These are phyloP conservation scores for Melanotaenia pygmaea DNA, from an alignment of 2,797 vertebrate species.

Conservation along the genomic window DNA sequence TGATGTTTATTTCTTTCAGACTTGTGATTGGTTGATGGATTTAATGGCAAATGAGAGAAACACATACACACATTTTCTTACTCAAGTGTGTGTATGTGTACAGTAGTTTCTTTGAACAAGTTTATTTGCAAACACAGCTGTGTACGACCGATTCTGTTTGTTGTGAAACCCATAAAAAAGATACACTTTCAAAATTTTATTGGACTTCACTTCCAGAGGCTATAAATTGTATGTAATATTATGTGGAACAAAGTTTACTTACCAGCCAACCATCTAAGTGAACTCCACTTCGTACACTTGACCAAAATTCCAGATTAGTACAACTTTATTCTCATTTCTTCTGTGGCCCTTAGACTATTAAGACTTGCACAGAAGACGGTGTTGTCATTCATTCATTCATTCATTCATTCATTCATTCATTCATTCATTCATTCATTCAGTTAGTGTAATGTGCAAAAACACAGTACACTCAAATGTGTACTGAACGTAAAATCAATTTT, in stretches of 20 bases:
- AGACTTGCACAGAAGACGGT: neutral
- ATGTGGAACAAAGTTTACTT: constrained; percentile 28
- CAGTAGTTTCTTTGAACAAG: neutral
- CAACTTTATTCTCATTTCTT: neutral
- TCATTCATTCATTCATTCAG: no score
- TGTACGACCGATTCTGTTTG: constrained; percentile 21
- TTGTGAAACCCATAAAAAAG: constrained; percentile 22
- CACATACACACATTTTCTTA: neutral
- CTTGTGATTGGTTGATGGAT: constrained; percentile 70
- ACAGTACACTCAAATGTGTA: no score
- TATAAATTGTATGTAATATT: constrained; percentile 23
- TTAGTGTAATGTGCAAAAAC: no score
- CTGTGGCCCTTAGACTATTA: neutral
- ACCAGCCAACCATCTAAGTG: constrained; percentile 25
- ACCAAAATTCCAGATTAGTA: constrained; percentile 16
- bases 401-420: no score
- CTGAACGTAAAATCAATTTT: no score
- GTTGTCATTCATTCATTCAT: no score
- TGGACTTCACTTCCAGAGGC: constrained; percentile 38
- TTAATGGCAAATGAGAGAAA: constrained; percentile 38
- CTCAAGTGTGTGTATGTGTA: constrained; percentile 7
- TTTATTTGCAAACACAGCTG: neutral
- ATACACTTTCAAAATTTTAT: constrained; percentile 26
- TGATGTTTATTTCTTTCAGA: constrained; percentile 76
- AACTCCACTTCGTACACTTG: constrained; percentile 15